Base-by-base conservation (phyloP, 2,888 invertebrate species). In the Phengaris alcon region DNA sequence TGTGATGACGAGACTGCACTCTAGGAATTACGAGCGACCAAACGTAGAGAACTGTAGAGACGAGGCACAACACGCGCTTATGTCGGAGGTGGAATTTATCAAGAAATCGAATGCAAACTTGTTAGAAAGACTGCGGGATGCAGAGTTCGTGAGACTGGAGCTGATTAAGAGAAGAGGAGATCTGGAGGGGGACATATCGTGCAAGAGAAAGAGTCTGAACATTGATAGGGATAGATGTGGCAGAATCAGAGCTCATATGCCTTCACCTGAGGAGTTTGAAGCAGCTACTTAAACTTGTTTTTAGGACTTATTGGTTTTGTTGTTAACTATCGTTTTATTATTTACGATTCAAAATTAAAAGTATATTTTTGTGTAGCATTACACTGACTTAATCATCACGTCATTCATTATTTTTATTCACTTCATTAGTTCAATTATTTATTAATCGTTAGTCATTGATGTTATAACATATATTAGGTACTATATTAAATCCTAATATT, bases 1-100 rank as follows among this genome's bases (percentile, higher is more conserved):
- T 68, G 97, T 96, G 0, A 97, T 97, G 89, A 97, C 98, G 0
- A 94, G 98, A 73, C 93, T 98, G 77, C 95, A 96, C 82, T 95
- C 95, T 82, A 94, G 98, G 77, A 94, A 95, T 76, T 93, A 93
- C 74, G 91, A 90, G 75, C 94, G 98, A 9, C 96, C 96, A 0
- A 95, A 96, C 76, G 97, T 97, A 0, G 98, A 98, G 85, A 96
- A 96, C 83, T 98, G 97, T 83, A 94, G 97, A 74, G 98, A 98
- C 87, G 94, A 94, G 44, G 95, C 97, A 0, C 98, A 98, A 85
- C 96, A 95, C 83, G 96, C 94, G 7, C 87, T 97, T 70, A 94
- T 97, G 78, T 95, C 95, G 70, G 97, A 97, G 89, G 95, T 96
- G 0, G 95, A 95, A 84, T 96, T 81, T 88, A 94, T 82, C 91